Evolutionary conservation across 2,888 invertebrate species (phyloP).

Genomic region (Neelides folsomi): DNA sequence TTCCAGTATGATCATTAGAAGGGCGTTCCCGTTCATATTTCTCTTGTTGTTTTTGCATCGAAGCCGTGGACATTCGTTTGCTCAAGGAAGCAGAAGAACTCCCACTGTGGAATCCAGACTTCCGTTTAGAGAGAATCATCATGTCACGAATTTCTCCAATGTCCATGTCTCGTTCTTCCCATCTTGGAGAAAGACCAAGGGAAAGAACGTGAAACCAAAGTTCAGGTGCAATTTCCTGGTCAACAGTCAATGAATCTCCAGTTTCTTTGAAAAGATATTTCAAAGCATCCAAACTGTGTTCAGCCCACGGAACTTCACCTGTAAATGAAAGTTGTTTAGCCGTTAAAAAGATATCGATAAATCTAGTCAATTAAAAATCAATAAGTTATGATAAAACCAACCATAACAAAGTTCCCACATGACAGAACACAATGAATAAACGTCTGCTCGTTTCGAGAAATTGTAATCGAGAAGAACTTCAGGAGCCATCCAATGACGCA

Average conservation of each 20-base stretch:
- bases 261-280: constrained; percentile 14
- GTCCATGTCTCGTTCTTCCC: constrained; percentile 24
- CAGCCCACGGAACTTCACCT: constrained; percentile 29
- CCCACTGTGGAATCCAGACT: not conserved
- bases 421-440: constrained; percentile 39
- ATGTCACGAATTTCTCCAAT: constrained; percentile 27
- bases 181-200: constrained; percentile 21
- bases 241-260: constrained; percentile 14
- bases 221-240: constrained; percentile 15
- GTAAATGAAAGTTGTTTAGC: not conserved
- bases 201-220: constrained; percentile 21
- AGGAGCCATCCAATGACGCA: constrained; percentile 40
- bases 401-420: constrained; percentile 37
- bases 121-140: constrained; percentile 18
- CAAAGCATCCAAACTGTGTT: constrained; percentile 15
- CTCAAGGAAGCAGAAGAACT: no score
- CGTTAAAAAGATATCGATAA: no score
- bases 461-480: constrained; percentile 37
- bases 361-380: not conserved
- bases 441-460: constrained; percentile 37
- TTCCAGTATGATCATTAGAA: no score
- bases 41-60: no score
- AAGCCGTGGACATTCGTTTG: no score
- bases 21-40: no score
- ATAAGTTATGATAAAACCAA: not conserved